Evolutionary conservation across 2,888 invertebrate species (phyloP), one percentile per base, ranked within the genome.

Genomic region (Microctonus aethiopoides): DNA sequence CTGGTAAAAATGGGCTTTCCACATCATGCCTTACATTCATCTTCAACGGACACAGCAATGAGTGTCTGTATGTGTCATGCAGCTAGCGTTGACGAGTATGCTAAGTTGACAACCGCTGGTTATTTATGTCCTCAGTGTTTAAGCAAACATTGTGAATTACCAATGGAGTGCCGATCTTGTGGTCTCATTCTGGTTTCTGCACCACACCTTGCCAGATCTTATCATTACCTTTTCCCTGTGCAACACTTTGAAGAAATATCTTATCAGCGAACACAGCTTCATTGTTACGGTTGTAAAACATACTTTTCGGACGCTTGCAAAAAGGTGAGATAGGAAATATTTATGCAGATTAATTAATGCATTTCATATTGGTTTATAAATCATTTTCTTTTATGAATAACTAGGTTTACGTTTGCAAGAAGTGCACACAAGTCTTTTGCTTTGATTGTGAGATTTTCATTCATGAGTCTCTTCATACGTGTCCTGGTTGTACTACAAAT

Each of bases 1-100:
- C 90, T 97, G 2, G 95, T 97, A 39, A 95, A 96, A 89, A 98
- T 98, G 97, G 98, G 98, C 57, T 98, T 98, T 87, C 98, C 98
- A 6, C 96, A 96, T 88, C 92, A 92, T 76, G 84, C 89, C 65
- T 88, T 90, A 68, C 89, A 91, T 74, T 90, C 89, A 4, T 89
- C 89, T 6, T 86, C 86, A 60, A 89, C 88, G 74, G 92, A 91
- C 78, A 91, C 92, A 60, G 92, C 93, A 6, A 91, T 96, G 73
- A 94, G 96, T 32, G 93, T 96, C 87, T 98, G 97, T 88, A 96
- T 97, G 95, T 97, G 95, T 82, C 97, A 97, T 83, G 89, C 96
- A 60, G 96, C 96, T 78, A 92, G 91, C 76, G 87, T 89, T 22
- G 93, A 92, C 56, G 91, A 91, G 67, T 89, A 89, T 41, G 89